Conservation (phyloP, 2,888 invertebrate genomes). For the Drosophila kuntzei region DNA sequence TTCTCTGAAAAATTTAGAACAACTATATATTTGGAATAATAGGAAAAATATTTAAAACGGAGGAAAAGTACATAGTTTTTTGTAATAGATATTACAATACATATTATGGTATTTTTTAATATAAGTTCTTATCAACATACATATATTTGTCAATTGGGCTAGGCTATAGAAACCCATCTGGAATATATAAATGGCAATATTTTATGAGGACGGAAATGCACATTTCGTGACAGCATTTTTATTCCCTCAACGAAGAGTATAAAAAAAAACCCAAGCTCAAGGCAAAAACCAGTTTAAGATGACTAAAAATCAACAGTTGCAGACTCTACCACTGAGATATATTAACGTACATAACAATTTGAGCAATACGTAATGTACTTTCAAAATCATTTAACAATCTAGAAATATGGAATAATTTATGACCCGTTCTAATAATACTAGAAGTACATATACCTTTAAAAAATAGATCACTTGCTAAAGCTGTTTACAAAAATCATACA, state of each 20-base stretch:
- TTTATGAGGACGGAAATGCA: conserved; percentile 9
- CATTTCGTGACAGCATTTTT: conserved; percentile 29
- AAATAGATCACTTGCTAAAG: neutral
- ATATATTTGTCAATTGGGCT: too few species aligned
- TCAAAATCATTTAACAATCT: neutral
- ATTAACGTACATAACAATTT: conserved; percentile 4
- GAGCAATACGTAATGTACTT: neutral
- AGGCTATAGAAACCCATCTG: neutral
- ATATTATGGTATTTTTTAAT: neutral
- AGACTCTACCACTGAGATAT: conserved; percentile 17
- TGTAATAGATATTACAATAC: too few species aligned
- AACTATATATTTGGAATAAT: too few species aligned
- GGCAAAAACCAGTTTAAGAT: conserved; percentile 57
- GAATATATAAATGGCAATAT: conserved; percentile 11
- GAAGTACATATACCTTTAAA: neutral
- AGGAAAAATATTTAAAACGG: too few species aligned
- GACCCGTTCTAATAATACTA: neutral
- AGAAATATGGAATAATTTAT: conserved; percentile 2
- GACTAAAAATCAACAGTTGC: conserved; percentile 52
- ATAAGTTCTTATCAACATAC: neutral
- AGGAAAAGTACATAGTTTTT: too few species aligned
- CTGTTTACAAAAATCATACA: conserved; percentile 1
- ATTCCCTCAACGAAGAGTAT: conserved; percentile 19
- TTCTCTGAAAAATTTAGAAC: too few species aligned
- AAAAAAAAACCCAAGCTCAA: conserved; percentile 48